These are phyloP conservation scores for Dugesia japonica DNA, from an alignment of 2,888 invertebrate species.

Conservation along the genomic window DNA sequence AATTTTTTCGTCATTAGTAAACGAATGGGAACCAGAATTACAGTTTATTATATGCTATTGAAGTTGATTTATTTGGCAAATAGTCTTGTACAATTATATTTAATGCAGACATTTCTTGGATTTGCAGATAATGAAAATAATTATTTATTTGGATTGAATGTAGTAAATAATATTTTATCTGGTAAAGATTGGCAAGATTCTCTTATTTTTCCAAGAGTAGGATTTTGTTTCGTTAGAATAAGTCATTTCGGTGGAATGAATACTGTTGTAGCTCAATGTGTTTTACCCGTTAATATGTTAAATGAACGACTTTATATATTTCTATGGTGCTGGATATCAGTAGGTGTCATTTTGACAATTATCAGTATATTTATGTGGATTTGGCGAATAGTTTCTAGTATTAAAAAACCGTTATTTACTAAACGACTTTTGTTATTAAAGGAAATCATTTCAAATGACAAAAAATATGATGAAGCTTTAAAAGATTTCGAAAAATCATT, in stretches of 20 bases:
- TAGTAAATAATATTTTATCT: conserved; percentile 22
- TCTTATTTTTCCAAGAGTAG: conserved; percentile 33
- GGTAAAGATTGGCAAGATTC: conserved; percentile 31
- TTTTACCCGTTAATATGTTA: conserved; percentile 33
- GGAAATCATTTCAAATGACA: background rate
- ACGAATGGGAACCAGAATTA: too few relatives aligned
- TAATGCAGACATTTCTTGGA: conserved; percentile 35
- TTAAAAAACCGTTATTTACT: background rate
- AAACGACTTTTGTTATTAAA: background rate
- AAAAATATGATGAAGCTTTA: background rate
- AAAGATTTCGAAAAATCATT: background rate
- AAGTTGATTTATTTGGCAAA: conserved; percentile 33
- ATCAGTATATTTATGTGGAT: conserved; percentile 31
- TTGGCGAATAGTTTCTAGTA: background rate
- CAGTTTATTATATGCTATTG: too few relatives aligned
- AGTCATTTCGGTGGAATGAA: background rate
- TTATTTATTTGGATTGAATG: conserved; percentile 29
- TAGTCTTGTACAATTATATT: conserved; percentile 30
- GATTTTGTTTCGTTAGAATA: conserved; percentile 24
- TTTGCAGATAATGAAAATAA: background rate
- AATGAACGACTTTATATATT: conserved; percentile 34
- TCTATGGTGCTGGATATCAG: conserved; percentile 33
- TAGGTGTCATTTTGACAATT: conserved; percentile 17
- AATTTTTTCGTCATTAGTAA: too few relatives aligned
- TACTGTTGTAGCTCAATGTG: conserved; percentile 31